A percentile compares a stretch with the other conserved stretches of the same genome.
These are phyloP conservation scores for Astyanax mexicanus DNA, from an alignment of 2,797 vertebrate genomes.

Conservation along the genomic window DNA sequence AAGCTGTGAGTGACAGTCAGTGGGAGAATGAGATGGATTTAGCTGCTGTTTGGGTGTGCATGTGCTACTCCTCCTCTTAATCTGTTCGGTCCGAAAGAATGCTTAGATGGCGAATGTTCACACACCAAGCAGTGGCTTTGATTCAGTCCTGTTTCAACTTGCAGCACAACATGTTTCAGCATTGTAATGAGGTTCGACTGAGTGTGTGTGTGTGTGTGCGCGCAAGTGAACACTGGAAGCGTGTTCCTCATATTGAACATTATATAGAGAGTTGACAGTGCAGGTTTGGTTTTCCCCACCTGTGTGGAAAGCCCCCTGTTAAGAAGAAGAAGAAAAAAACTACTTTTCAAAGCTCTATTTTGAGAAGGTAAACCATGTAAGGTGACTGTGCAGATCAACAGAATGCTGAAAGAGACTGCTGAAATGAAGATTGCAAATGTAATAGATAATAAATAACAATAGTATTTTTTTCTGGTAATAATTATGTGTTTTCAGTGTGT, in stretches of 20 bases:
- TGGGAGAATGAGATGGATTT: not conserved
- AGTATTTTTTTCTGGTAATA: not conserved
- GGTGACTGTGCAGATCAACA: slow-evolving; percentile 20
- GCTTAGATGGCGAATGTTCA: slow-evolving; percentile 27
- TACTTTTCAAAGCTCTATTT: slow-evolving; percentile 3
- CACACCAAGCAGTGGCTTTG: slow-evolving; percentile 36
- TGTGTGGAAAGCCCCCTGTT: slow-evolving; percentile 51
- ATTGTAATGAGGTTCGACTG: slow-evolving; percentile 44
- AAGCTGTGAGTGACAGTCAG: slow-evolving; percentile 7
- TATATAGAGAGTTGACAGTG: slow-evolving; percentile 43
- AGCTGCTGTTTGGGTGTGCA: slow-evolving; percentile 29
- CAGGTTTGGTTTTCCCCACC: slow-evolving; percentile 46
- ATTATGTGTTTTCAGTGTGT: not conserved
- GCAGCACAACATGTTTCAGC: slow-evolving; percentile 51
- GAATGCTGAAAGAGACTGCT: not conserved
- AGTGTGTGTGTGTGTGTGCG: slow-evolving; percentile 30
- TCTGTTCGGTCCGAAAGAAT: slow-evolving; percentile 43
- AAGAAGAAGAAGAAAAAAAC: not conserved
- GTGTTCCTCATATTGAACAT: slow-evolving; percentile 40
- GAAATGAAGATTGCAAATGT: slow-evolving; percentile 16
- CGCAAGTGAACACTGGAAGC: slow-evolving; percentile 18
- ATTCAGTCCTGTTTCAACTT: slow-evolving; percentile 60
- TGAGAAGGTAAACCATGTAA: not conserved
- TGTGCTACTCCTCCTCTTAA: slow-evolving; percentile 30
- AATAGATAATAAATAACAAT: slow-evolving; percentile 18